Evolutionary conservation across 37 sponge, comb jelly and placozoan species (phyloP).

Genomic region (Axinella damicornis): DNA sequence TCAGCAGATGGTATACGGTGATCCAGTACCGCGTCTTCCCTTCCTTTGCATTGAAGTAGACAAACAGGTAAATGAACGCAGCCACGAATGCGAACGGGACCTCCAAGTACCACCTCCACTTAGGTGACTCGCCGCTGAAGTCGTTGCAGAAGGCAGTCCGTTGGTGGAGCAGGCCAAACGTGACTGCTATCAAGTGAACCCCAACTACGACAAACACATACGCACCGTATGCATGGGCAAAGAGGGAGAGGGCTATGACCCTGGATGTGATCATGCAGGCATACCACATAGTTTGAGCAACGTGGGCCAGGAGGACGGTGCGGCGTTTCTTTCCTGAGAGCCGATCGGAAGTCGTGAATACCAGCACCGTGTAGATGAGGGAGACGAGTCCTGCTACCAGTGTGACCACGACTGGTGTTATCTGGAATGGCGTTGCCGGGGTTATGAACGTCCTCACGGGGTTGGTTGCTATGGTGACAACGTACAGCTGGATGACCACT

Average conservation of each 20-base stretch:
- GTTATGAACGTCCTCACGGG: background rate
- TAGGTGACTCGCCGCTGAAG: background rate
- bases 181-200: slow-evolving; percentile 59
- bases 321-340: slow-evolving; percentile 33
- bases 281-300: slow-evolving; percentile 53
- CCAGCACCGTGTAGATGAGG: slow-evolving; percentile 28
- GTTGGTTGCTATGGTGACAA: background rate
- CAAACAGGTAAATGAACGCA: slow-evolving; percentile 42
- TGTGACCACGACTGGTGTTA: slow-evolving; percentile 6
- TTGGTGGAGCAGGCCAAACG: slow-evolving; percentile 42
- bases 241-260: slow-evolving; percentile 50
- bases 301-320: slow-evolving; percentile 36
- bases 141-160: slow-evolving; percentile 47
- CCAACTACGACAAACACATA: slow-evolving; percentile 61
- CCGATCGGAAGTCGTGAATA: slow-evolving; percentile 38
- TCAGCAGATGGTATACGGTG: slow-evolving; percentile 58
- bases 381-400: slow-evolving; percentile 24
- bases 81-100: slow-evolving; percentile 46
- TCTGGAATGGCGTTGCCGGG: background rate
- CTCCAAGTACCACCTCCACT: slow-evolving; percentile 33
- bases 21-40: background rate
- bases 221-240: slow-evolving; percentile 40
- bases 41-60: slow-evolving; percentile 52
- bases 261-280: slow-evolving; percentile 50
- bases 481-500: slow-evolving; percentile 60